Evolutionary conservation across 2,113 vertebrate genomes (phyloP).

Genomic region (Struthidea cinerea): DNA sequence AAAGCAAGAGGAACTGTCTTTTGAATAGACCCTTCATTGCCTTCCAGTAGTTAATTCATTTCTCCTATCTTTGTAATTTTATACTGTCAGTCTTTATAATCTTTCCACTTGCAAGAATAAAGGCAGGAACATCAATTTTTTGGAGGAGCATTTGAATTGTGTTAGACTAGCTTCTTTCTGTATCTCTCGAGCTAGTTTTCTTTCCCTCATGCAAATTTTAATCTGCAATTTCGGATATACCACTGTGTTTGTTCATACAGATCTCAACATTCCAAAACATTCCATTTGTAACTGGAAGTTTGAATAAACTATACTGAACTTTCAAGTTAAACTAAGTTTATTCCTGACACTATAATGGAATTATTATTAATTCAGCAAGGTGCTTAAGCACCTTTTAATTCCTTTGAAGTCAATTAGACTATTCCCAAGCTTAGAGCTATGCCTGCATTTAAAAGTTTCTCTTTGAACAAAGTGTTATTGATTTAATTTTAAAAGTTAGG

Average conservation of each 20-base stretch:
- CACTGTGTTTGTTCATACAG: background rate
- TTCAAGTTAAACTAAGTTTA: background rate
- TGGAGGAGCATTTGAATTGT: background rate
- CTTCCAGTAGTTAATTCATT: slow-evolving; percentile 21
- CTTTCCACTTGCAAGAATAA: slow-evolving; percentile 20
- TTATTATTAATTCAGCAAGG: slow-evolving; percentile 47
- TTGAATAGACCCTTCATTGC: slow-evolving; percentile 41
- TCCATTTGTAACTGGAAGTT: background rate
- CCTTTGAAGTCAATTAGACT: slow-evolving; percentile 34
- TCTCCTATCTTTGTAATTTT: slow-evolving; percentile 39
- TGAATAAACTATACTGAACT: slow-evolving; percentile 8
- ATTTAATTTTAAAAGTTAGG: slow-evolving; percentile 4
- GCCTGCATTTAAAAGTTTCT: background rate
- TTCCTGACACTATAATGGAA: slow-evolving; percentile 14
- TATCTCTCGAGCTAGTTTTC: background rate
- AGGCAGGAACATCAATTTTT: slow-evolving; percentile 6
- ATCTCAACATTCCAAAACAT: background rate
- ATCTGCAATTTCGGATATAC: background rate
- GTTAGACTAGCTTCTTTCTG: background rate
- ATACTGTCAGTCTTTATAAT: background rate
- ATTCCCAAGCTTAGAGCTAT: slow-evolving; percentile 13
- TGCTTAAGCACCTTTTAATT: slow-evolving; percentile 22
- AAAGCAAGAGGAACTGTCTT: slow-evolving; percentile 7
- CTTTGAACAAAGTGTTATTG: background rate
- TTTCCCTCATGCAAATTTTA: background rate